A percentile compares a stretch with the other conserved stretches of the same genome.
Evolutionary conservation across 2,113 vertebrate genomes (phyloP).

Genomic region (Hippoglossus stenolepis): DNA sequence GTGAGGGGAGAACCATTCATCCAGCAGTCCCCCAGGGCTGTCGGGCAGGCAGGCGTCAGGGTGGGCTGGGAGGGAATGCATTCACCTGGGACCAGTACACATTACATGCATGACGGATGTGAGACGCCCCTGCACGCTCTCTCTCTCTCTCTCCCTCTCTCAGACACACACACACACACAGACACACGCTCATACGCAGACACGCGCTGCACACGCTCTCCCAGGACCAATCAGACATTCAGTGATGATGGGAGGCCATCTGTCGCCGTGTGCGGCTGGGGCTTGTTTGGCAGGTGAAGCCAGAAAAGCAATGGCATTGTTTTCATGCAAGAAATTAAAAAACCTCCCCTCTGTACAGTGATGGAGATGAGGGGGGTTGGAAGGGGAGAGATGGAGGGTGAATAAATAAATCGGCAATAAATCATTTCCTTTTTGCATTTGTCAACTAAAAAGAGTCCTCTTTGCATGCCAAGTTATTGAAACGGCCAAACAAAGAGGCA

Average conservation of each 20-base stretch:
- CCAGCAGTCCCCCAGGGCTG: constrained; percentile 68
- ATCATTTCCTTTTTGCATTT: constrained; percentile 84
- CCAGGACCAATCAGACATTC: constrained; percentile 86
- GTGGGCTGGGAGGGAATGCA: constrained; percentile 27
- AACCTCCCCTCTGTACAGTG: constrained; percentile 77
- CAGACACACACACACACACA: constrained; percentile 23
- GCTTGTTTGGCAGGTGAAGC: constrained; percentile 83
- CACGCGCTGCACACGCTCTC: constrained; percentile 44
- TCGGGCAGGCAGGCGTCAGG: constrained; percentile 54
- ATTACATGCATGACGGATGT: constrained; percentile 80
- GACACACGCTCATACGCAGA: neutral
- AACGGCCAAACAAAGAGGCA: constrained; percentile 79
- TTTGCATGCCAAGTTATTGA: constrained; percentile 83
- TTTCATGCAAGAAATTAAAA: constrained; percentile 85
- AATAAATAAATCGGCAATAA: constrained; percentile 84
- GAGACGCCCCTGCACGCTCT: constrained; percentile 46
- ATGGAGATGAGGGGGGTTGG: constrained; percentile 77
- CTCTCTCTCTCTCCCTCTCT: neutral
- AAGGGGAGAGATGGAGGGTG: constrained; percentile 68
- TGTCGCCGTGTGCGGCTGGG: constrained; percentile 77
- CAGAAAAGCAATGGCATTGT: constrained; percentile 82
- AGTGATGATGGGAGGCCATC: constrained; percentile 83
- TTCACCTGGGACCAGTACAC: constrained; percentile 69
- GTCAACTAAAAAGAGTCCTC: constrained; percentile 81
- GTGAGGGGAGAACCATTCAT: constrained; percentile 76